Base-by-base conservation (phyloP, 2,888 invertebrate genomes). In the Unio pictorum region DNA sequence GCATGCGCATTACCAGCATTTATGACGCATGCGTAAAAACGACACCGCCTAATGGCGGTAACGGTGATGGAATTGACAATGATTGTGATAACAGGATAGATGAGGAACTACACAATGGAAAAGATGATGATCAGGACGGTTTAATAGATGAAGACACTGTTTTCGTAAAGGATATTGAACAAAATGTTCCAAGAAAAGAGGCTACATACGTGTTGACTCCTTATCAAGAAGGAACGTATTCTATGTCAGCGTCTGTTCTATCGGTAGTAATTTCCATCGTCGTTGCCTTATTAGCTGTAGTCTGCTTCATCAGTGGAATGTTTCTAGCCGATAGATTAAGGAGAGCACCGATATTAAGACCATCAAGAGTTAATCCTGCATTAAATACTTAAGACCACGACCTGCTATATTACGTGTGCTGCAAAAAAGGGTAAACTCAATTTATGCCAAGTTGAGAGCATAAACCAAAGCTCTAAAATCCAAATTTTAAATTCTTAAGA, bases 51-150 rank as follows among this genome's bases (percentile, higher is more conserved):
- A 60, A 76, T 54, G 78, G 80, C 7, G 79, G 80, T 0, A 72
- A 74, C 23, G 81, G 82, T 4, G 83, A 84, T 66, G 81, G 82
- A 17, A 66, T 77, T 15, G 84, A 83, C 68, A 82, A 84, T 61
- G 84, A 85, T 71, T 83, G 84, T 69, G 82, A 83, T 74, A 79
- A 79, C 11, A 66, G 56, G 34, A 74, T 82, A 15, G 81, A 81
- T 66, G 83, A 81, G 67, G 81, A 82, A 63, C 60, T 62, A 11
- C 66, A 75, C 0, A 77, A 82, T 63, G 71, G 57, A 18, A 34
- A 61, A 3, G 81, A 81, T 59, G 80, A 82, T 62, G 81, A 83
- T 62, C 63, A 70, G 1, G 80, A 81, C 57, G 78, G 78, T 1
- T 55, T 68, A 2, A 64, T 78, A 4, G 82, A 82, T 28, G 81